Conservation (phyloP, 2,888 invertebrate species). For the Conchocele bisecta region DNA sequence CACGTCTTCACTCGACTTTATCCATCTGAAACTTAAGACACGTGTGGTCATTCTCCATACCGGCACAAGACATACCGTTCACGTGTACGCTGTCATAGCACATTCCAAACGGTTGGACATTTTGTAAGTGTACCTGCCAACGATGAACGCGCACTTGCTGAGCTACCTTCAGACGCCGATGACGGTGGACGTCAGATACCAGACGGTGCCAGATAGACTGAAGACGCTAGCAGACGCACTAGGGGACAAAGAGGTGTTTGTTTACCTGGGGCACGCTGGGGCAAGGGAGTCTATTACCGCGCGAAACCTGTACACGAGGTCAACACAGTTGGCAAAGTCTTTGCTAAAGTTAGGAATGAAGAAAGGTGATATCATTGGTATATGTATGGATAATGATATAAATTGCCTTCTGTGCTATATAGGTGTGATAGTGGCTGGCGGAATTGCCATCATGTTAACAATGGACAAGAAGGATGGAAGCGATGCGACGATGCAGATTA, state of each 20-base stretch:
- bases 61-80: too few species aligned
- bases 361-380: slow-evolving; percentile 39
- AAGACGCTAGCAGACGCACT: slow-evolving; percentile 1
- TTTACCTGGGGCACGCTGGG: slow-evolving; percentile 31
- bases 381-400: slow-evolving; percentile 19
- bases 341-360: slow-evolving; percentile 31
- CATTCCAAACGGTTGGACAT: too few species aligned
- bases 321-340: slow-evolving; percentile 2
- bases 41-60: too few species aligned
- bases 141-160: too few species aligned
- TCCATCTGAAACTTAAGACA: too few species aligned
- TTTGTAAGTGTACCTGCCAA: too few species aligned
- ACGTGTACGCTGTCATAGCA: too few species aligned
- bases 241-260: slow-evolving; percentile 34
- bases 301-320: slow-evolving; percentile 4
- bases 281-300: slow-evolving; percentile 13
- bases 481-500: slow-evolving; percentile 4
- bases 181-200: slow-evolving; percentile 9
- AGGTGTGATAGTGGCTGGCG: slow-evolving; percentile 33
- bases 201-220: slow-evolving; percentile 20
- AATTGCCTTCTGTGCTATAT: slow-evolving; percentile 31
- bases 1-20: too few species aligned
- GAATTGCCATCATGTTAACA: slow-evolving; percentile 13
- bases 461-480: slow-evolving; percentile 8
- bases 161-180: slow-evolving; percentile 31